phyloP scores from a whole-genome alignment of 2,797 vertebrate genomes.

The Notamacropus eugenii region DNA sequence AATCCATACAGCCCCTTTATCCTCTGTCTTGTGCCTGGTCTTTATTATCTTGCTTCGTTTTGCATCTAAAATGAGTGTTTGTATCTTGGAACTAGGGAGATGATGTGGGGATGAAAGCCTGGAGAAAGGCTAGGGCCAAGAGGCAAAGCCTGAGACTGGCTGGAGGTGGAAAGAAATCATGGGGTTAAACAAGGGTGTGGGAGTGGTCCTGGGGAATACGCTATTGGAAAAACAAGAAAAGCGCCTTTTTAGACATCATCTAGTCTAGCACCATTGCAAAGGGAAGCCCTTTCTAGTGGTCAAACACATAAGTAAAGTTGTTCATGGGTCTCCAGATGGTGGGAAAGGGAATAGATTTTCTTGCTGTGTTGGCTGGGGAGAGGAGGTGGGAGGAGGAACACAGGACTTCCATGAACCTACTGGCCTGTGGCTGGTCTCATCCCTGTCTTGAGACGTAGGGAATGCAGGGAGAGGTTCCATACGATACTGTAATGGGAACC shows the following conservation, averaged over 20 bases:
- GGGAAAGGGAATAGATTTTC: not conserved
- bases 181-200: not conserved
- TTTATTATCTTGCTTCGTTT: constrained; percentile 17
- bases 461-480: not conserved
- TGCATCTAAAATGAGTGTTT: not conserved
- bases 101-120: not conserved
- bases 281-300: not conserved
- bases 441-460: not conserved
- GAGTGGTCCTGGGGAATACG: not conserved
- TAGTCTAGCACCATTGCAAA: not conserved
- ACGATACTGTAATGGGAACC: not conserved
- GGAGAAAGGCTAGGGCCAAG: not conserved
- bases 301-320: not conserved
- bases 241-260: not conserved
- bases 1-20: constrained; percentile 83
- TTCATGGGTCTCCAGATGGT: not conserved
- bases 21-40: not conserved
- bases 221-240: not conserved
- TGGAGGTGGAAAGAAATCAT: not conserved
- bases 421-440: not conserved
- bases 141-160: not conserved
- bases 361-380: not conserved
- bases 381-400: not conserved
- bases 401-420: not conserved
- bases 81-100: not conserved